Evolutionary conservation across 2,113 vertebrate species (phyloP).

Genomic region (Cynoglossus semilaevis): DNA sequence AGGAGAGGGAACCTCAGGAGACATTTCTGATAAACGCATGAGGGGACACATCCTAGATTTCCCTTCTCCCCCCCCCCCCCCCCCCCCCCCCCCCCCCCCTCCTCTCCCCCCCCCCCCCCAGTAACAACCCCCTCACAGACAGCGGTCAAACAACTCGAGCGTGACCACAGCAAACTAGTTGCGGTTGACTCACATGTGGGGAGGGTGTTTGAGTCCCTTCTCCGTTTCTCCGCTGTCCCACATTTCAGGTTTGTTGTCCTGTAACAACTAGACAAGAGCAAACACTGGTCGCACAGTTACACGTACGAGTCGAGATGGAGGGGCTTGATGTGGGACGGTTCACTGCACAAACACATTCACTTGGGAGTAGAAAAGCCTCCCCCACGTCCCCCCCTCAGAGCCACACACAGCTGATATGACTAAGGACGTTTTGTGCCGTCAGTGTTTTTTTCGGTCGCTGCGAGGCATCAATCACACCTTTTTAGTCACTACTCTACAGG

Average conservation of each 20-base stretch:
- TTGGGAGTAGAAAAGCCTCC: constrained; percentile 48
- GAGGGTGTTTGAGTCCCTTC: constrained; percentile 53
- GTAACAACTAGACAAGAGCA: constrained; percentile 73
- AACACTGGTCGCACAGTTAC: constrained; percentile 61
- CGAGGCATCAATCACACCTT: constrained; percentile 27
- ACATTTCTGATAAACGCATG: constrained; percentile 59
- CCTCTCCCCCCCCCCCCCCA: constrained; percentile 11
- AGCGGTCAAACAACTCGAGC: constrained; percentile 65
- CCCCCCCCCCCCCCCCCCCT: constrained; percentile 35
- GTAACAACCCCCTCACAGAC: constrained; percentile 54
- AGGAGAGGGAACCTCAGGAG: constrained; percentile 41
- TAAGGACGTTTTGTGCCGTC: constrained; percentile 39
- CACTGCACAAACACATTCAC: constrained; percentile 59
- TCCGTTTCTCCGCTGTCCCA: constrained; percentile 57
- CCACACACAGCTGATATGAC: constrained; percentile 50
- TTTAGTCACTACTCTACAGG: constrained; percentile 15
- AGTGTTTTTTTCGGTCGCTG: constrained; percentile 29
- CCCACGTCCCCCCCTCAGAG: too few species aligned
- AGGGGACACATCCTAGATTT: constrained; percentile 63
- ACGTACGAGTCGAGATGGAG: constrained; percentile 35
- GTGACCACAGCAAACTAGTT: constrained; percentile 77
- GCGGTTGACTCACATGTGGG: constrained; percentile 71
- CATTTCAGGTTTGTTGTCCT: constrained; percentile 72
- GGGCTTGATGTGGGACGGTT: constrained; percentile 59
- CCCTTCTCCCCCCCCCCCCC: constrained; percentile 14